These are phyloP conservation scores for Silvanus unidentatus DNA, from an alignment of 2,888 invertebrate species.

Conservation along the genomic window DNA sequence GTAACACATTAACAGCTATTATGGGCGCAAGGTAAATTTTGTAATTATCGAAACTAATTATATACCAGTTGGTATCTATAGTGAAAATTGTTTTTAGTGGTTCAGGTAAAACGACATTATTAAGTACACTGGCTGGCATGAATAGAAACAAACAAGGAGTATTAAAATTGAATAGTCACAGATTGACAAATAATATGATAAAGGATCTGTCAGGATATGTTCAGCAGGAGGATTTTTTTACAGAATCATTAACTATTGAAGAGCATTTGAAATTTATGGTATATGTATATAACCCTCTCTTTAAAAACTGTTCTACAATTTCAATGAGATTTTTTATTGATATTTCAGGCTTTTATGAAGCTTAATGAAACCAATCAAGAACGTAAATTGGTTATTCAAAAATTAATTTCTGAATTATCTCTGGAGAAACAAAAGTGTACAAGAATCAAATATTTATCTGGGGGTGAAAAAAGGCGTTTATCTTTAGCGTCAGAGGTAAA, in stretches of 20 bases:
- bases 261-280: conserved; percentile 88
- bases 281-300: too few species aligned
- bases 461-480: conserved; percentile 82
- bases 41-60: conserved; percentile 7
- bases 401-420: conserved; percentile 61
- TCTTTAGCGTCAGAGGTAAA: conserved; percentile 68
- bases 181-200: conserved; percentile 59
- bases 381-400: conserved; percentile 43
- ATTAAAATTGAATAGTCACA: conserved; percentile 42
- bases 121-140: conserved; percentile 67
- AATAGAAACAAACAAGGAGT: conserved; percentile 51
- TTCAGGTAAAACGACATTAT: conserved; percentile 68
- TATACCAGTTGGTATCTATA: too few species aligned
- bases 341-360: conserved; percentile 60
- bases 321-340: conserved; percentile 1
- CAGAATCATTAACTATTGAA: conserved; percentile 69
- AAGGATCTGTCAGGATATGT: conserved; percentile 76
- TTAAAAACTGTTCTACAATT: background rate
- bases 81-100: conserved; percentile 65
- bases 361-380: conserved; percentile 54
- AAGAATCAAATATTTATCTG: conserved; percentile 71
- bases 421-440: conserved; percentile 66
- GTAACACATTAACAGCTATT: conserved; percentile 67
- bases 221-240: conserved; percentile 77
- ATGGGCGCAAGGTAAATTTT: conserved; percentile 62